Conservation (phyloP, 2,113 vertebrate species). For the Macquaria ambigua region DNA sequence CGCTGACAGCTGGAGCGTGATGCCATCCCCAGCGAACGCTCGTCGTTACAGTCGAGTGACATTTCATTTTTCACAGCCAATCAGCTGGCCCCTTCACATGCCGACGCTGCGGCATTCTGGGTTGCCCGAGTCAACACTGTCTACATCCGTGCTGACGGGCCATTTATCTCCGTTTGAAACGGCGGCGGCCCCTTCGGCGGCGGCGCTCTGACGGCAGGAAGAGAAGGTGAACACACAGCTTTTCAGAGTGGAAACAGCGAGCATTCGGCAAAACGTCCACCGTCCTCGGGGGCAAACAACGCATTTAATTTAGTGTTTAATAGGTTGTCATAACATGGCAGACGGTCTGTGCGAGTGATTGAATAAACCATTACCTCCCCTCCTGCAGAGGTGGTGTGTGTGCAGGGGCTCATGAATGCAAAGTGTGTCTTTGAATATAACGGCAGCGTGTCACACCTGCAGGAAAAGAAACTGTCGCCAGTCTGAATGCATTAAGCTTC, state of each 20-base stretch:
- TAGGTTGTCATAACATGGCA: conserved; percentile 74
- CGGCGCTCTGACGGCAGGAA: conserved; percentile 31
- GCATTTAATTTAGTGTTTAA: conserved; percentile 69
- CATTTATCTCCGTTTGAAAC: conserved; percentile 62
- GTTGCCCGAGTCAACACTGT: conserved; percentile 16
- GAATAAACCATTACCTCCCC: conserved; percentile 66
- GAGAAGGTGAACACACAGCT: conserved; percentile 59
- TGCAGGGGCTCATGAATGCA: conserved; percentile 47
- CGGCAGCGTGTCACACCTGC: conserved; percentile 16
- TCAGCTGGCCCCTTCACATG: conserved; percentile 24
- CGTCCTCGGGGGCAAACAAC: conserved; percentile 50
- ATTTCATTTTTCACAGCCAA: conserved; percentile 50
- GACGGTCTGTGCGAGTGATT: conserved; percentile 58
- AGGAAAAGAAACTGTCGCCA: conserved; percentile 39
- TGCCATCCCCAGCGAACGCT: background rate
- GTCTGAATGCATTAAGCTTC: conserved; percentile 17
- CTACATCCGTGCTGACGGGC: conserved; percentile 46
- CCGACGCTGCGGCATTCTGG: conserved; percentile 19
- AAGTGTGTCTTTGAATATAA: conserved; percentile 60
- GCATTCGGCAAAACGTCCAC: conserved; percentile 24
- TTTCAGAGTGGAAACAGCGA: conserved; percentile 40
- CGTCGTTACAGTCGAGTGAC: conserved; percentile 44
- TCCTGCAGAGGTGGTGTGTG: background rate
- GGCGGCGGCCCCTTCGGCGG: conserved; percentile 30
- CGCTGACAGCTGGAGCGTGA: conserved; percentile 23